Base-by-base conservation (phyloP, 2,797 vertebrate species). In the Cuculus canorus region DNA sequence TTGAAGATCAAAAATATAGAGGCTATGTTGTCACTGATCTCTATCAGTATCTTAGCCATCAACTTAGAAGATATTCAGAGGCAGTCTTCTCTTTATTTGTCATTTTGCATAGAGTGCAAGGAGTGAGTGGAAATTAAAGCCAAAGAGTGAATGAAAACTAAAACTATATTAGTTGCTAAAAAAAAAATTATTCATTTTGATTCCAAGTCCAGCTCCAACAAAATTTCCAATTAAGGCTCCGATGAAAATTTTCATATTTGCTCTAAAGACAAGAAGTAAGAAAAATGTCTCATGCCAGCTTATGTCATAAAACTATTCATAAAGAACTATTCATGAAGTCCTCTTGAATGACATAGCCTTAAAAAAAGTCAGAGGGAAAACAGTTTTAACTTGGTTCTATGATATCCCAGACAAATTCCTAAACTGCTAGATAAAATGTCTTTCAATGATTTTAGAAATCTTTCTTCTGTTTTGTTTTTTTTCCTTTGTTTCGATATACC, bases 1-100 rank as follows among this genome's bases (percentile, higher is more conserved):
- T 57, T 47, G 47, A 79, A 90, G 59, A 73, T 76, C 54, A 59
- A 72, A 90, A 92, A 88, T 7, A 28, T 45, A 82, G 53, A 84
- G 39, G 35, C 5, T 84, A 19, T 57, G 10, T 16, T 76, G 28
- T 63, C 12, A 47, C 54, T 54, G 54, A 82, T 23, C 8, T 78
- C 23, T 54, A n/a, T 6, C 30, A 54, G 24, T 50, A 68, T 50
- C 45, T 65, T 43, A 86, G 8, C 11, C 37, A 69, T 54, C 33
- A 84, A 5, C 33, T 68, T 37, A 37, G 57, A 92, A 80, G 18
- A 35, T 61, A 65, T 33, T 60, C 68, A 60, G 65, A 71, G 30
- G 16, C 7, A 84, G 41, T 33, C 27, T 53, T 33, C n/a, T 10
- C 11, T 60, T 83, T 27, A 45, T 81, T 90, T 71, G 16, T 39